Percentiles rank a stretch among this genome's conserved stretches.
Evolutionary conservation across 2,797 vertebrate species (phyloP).

Genomic region (Coracias cyanogaster): DNA sequence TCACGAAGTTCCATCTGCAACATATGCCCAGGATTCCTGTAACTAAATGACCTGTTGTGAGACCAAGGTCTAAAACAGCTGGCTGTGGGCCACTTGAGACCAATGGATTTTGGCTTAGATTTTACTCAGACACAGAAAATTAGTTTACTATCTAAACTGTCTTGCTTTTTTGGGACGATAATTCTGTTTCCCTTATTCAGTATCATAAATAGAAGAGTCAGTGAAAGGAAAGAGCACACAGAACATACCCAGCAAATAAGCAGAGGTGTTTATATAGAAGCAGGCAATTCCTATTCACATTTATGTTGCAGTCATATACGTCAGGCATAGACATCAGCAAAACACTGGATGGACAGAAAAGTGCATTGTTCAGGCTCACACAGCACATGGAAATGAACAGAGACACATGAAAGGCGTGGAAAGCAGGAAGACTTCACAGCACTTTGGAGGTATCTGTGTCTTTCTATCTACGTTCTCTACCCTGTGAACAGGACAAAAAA

Average conservation of each 20-base stretch:
- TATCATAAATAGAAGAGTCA: background rate
- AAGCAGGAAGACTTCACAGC: background rate
- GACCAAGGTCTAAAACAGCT: background rate
- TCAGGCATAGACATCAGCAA: background rate
- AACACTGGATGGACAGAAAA: background rate
- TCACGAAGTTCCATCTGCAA: background rate
- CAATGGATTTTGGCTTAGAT: background rate
- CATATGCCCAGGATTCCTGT: background rate
- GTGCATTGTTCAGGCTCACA: background rate
- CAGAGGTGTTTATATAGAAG: background rate
- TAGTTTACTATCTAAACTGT: background rate
- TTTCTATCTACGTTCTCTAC: background rate
- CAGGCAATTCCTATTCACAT: background rate
- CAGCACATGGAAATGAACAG: background rate
- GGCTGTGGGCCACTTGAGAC: background rate
- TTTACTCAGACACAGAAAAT: background rate
- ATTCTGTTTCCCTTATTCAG: background rate
- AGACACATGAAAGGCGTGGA: background rate
- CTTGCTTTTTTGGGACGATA: background rate
- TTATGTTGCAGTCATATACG: accelerated
- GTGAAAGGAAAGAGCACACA: background rate
- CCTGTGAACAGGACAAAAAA: background rate
- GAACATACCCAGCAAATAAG: background rate
- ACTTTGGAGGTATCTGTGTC: background rate
- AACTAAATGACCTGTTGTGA: background rate